These are phyloP conservation scores for Sarcophaga bullata DNA, from an alignment of 1,140 invertebrate genomes.

Conservation along the genomic window DNA sequence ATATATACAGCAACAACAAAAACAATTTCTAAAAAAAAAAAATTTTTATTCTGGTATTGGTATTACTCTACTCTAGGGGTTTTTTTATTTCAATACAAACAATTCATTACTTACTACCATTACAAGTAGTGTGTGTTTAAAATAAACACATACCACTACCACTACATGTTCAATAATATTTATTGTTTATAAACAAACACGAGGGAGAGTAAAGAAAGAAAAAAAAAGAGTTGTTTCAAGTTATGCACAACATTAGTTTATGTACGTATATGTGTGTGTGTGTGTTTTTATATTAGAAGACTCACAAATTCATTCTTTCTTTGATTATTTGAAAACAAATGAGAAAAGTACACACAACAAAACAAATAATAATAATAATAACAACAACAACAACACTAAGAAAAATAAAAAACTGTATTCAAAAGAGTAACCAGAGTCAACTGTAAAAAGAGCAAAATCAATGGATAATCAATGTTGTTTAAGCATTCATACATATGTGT, in stretches of 20 bases:
- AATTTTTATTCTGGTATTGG: too few species aligned
- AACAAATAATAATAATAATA: too few species aligned
- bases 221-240: not conserved
- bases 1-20: too few species aligned
- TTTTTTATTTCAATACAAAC: not conserved
- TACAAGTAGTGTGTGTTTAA: not conserved
- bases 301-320: not conserved
- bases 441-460: not conserved
- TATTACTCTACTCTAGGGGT: not conserved
- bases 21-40: too few species aligned
- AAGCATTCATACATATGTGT: too few species aligned
- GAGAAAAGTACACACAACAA: too few species aligned
- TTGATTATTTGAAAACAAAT: not conserved
- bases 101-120: not conserved
- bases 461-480: slow-evolving; percentile 8
- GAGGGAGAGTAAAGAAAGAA: too few species aligned
- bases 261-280: too few species aligned
- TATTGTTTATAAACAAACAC: too few species aligned
- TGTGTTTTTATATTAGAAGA: too few species aligned
- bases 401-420: not conserved
- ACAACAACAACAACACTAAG: too few species aligned
- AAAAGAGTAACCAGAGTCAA: not conserved
- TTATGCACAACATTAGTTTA: not conserved
- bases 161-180: not conserved
- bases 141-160: not conserved